Evolutionary conservation across 2,113 vertebrate genomes (phyloP), one percentile per base, ranked within the genome.

Genomic region (Myiozetetes cayanensis): DNA sequence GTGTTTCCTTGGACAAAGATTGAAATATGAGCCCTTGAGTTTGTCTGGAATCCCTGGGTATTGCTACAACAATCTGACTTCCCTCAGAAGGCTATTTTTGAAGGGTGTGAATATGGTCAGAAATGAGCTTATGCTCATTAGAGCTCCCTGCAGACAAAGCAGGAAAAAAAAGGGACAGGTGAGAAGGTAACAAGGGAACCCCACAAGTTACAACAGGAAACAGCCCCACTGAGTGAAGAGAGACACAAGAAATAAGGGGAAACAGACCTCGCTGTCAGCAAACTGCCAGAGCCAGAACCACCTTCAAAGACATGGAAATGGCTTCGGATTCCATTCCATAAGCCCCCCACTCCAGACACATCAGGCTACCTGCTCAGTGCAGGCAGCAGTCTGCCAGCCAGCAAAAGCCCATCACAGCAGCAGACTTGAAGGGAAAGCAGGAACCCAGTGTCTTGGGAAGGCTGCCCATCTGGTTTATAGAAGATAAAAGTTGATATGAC

Each of bases 221-320:
- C 15, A 49, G 44, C 14, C 33, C 59, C 55, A 58, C 23, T 11
- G 76, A 77, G 46, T 0, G 0, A 67, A 47, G 65, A 83, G 55
- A 70, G 41, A 14, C 55, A 58, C 55, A 50, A 74, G 68, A 67
- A 59, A 22, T 46, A 67, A 74, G 6, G 41, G 23, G 65, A 90
- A 95, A 77, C 41, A 77, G 68, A 22, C 72, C 63, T 81, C 0
- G 0, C 37, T 70, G 46, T 50, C 90, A 90, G 88, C 59, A 72
- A 70, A 84, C n/a, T 71, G 56, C 52, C 78, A 80, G 70, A 82
- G 49, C 61, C 73, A 94, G 70, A 68, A 91, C 85, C 59, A 41
- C 68, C 56, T 90, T 89, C 89, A 92, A 95, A 94, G 84, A 33
- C 52, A n/a, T 0, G 1, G 91, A 90, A 92, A 87, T 2, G 11